A percentile compares a stretch with the other conserved stretches of the same genome.
Conservation (phyloP, 2,888 invertebrate genomes). For the Allacma fusca region DNA sequence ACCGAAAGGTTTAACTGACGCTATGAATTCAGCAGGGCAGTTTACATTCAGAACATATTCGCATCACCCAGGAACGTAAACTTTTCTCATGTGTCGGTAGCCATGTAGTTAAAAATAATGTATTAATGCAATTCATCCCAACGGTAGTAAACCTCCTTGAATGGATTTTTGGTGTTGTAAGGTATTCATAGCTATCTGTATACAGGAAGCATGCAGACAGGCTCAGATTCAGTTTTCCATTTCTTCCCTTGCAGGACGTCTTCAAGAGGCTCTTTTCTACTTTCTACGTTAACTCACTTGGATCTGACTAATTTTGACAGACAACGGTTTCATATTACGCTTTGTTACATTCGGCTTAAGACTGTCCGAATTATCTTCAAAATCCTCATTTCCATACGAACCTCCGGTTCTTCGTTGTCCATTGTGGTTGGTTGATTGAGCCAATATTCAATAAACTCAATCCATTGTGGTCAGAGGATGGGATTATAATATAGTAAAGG, state of each 20-base stretch:
- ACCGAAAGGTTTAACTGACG: background rate
- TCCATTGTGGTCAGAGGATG: no score
- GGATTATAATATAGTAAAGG: no score
- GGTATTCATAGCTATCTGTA: background rate
- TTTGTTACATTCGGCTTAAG: background rate
- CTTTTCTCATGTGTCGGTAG: background rate
- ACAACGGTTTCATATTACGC: background rate
- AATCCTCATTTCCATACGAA: no score
- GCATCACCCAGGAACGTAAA: background rate
- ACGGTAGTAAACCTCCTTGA: background rate
- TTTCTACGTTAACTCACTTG: background rate
- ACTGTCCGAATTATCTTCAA: no score
- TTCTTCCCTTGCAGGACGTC: slow-evolving; percentile 10
- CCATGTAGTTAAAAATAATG: background rate
- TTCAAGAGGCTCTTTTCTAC: background rate
- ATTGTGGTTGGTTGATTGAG: no score
- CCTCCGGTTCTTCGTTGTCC: no score
- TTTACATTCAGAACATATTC: slow-evolving; percentile 13
- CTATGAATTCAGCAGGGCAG: slow-evolving; percentile 4
- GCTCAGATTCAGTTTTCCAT: background rate
- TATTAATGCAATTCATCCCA: slow-evolving; percentile 12
- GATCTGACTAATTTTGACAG: background rate
- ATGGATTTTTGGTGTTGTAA: background rate
- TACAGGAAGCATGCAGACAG: background rate
- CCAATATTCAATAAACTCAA: no score